Conservation (phyloP, 1,140 invertebrate species). For the Drosophila parabipectinata region DNA sequence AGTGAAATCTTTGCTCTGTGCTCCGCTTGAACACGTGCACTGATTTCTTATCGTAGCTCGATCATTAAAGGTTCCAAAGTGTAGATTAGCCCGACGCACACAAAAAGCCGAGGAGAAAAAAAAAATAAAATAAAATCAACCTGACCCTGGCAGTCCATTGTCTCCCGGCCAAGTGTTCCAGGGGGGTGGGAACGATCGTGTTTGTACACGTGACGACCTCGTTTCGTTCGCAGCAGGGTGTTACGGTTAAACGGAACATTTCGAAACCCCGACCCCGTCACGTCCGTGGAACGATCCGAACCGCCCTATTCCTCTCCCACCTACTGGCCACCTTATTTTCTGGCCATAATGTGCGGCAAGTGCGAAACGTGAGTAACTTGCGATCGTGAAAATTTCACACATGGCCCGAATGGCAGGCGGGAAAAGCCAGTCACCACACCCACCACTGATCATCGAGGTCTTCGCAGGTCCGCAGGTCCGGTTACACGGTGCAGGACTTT, state of each 20-base stretch:
- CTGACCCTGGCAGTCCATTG: slow-evolving; percentile 64
- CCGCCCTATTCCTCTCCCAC: neutral
- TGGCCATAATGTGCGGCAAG: slow-evolving; percentile 34
- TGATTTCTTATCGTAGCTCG: slow-evolving; percentile 71
- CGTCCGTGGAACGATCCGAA: slow-evolving; percentile 32
- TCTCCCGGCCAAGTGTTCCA: slow-evolving; percentile 45
- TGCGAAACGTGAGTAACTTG: slow-evolving; percentile 64
- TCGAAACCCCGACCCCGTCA: slow-evolving; percentile 54
- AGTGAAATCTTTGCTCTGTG: slow-evolving; percentile 55
- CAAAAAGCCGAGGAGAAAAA: slow-evolving; percentile 35
- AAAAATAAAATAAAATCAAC: slow-evolving; percentile 56
- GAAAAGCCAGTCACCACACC: slow-evolving; percentile 39
- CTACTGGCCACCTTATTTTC: slow-evolving; percentile 6
- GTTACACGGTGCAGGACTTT: slow-evolving; percentile 57
- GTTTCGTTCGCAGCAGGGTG: slow-evolving; percentile 68
- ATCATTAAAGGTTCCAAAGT: slow-evolving; percentile 71
- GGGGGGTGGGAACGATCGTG: slow-evolving; percentile 48
- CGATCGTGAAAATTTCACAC: slow-evolving; percentile 65
- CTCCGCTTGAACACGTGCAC: slow-evolving; percentile 72
- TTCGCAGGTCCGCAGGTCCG: slow-evolving; percentile 50
- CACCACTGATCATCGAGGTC: slow-evolving; percentile 39
- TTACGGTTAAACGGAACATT: slow-evolving; percentile 36
- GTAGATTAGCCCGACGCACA: slow-evolving; percentile 69
- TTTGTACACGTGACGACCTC: slow-evolving; percentile 78
- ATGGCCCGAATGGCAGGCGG: slow-evolving; percentile 39